Conservation (phyloP, 2,797 vertebrate genomes). For the Periparus ater region DNA sequence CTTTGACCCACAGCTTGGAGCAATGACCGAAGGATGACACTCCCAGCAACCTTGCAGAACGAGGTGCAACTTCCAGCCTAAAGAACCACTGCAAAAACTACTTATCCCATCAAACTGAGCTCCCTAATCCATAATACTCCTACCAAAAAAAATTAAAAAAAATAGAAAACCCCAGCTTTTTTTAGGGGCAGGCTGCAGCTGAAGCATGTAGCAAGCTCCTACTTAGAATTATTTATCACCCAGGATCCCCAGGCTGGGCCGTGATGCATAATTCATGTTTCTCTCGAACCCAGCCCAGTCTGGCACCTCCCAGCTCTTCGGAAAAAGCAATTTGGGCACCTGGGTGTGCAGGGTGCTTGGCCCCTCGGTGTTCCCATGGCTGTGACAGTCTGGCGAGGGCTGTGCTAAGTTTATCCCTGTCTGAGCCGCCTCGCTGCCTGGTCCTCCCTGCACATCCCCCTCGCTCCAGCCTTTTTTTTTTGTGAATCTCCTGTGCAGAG, state of each 20-base stretch:
- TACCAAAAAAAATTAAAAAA: too few species aligned
- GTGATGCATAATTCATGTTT: slow-evolving; percentile 71
- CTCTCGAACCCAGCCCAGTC: background rate
- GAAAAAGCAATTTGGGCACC: background rate
- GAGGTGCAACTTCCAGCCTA: background rate
- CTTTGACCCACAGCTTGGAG: background rate
- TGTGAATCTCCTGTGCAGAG: background rate
- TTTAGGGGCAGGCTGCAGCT: background rate
- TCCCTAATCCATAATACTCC: background rate
- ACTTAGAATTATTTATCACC: slow-evolving; percentile 66
- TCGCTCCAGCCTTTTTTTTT: background rate
- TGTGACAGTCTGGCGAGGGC: background rate
- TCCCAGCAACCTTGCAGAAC: background rate
- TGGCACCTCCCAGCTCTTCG: background rate
- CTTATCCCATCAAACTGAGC: background rate
- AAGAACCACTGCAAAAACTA: background rate
- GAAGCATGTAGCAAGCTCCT: slow-evolving; percentile 7
- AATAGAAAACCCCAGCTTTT: background rate
- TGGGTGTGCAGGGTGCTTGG: background rate
- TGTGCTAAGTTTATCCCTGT: slow-evolving; percentile 6
- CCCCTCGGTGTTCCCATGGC: background rate
- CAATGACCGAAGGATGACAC: background rate
- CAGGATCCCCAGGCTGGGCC: slow-evolving; percentile 48
- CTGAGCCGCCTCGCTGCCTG: background rate
- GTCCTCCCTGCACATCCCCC: background rate